Base-by-base conservation (phyloP, 1,140 invertebrate species). In the Drosophila seguyi region DNA sequence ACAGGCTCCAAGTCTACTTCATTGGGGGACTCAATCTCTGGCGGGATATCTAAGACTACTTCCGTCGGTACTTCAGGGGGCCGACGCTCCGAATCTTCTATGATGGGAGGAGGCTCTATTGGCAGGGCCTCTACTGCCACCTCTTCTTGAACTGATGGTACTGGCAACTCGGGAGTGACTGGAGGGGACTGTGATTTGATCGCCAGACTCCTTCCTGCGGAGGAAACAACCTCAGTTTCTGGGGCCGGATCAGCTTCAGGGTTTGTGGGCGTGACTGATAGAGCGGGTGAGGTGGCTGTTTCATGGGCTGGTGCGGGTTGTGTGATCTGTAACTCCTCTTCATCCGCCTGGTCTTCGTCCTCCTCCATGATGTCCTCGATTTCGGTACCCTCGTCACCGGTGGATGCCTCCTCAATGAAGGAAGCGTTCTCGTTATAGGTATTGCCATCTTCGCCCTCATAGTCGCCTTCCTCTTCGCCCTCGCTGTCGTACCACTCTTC, bases 401-500 rank as follows among this genome's bases (percentile, higher is more conserved):
- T 91, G 3, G 87, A 91, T 16, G 74, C 88, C 1, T 91, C 88
- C 52, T 86, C 86, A 20, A 90, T 80, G 8, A 48, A 60, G 25
- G 65, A 65, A 5, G 56, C 59, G 16, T 76, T 65, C 20, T 81
- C 84, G 44, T 85, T 80, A 14, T 79, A 81, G 0, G 79, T 87
- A 25, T 56, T 27, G 6, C 68, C 66, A 57, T 92, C 86, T 45
- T 88, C 72, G 48, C 78, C 79, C 45, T 90, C 81, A 27, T 86
- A 75, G 44, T 90, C 81, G 20, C 80, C 90, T 20, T 92, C 90
- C 41, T 93, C 91, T 44, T 94, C 93, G 27, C 90, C 90, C 52
- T 93, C 91, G 74, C 94, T 94, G 53, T 93, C 93, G 59, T 93
- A 93, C 83, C 94, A 93, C 79, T 94, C 93, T 71, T 94, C 94